Evolutionary conservation across 53 echinoderm and acorn worm species (phyloP), one percentile per base, ranked within the genome.

Genomic region (Paracentrotus lividus): DNA sequence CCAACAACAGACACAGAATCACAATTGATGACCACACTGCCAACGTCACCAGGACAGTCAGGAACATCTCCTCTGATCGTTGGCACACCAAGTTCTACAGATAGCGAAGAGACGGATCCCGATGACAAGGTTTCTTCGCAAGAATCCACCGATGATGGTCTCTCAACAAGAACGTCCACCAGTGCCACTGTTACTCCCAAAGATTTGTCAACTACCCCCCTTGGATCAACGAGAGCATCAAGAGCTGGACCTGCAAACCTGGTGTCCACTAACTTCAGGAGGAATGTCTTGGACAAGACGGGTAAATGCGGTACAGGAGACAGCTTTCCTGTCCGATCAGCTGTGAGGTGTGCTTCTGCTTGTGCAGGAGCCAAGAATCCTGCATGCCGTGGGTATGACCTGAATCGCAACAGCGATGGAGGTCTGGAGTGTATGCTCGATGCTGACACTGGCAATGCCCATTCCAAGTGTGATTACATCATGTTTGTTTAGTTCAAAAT

Each of bases 201-300:
- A 40, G 40, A 40, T 32, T 5, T 16, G 7, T 72, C 40, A 72
- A 72, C 72, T 20, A 18, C 1, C 72, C 16, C 26, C 9, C 38
- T 4, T 14, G 72, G 38, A 27, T 38, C 72, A 69, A 18, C 36
- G 4, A 69, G 16, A 69, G 16, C 38, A 40, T 72, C 20, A 10
- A 72, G 40, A 27, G 64, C 31, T 72, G 20, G 72, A 72, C 72
- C 72, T 15, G 20, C 72, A 40, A 72, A 40, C 72, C 1, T 40
- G 40, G 40, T 72, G 72, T 72, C 72, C 18, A 16, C 36, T 20
- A 72, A 14, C 72, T 72, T 72, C 72, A 72, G 40, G 72, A 72
- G 40, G 40, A 72, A 72, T 14, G 40, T 27, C 40, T 36, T 21
- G 20, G 36, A 38, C 5, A 72, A 72, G 40, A 32, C 36, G 21